phyloP scores from a whole-genome alignment of 2,797 vertebrate species.

The Diglossa cyanea region DNA sequence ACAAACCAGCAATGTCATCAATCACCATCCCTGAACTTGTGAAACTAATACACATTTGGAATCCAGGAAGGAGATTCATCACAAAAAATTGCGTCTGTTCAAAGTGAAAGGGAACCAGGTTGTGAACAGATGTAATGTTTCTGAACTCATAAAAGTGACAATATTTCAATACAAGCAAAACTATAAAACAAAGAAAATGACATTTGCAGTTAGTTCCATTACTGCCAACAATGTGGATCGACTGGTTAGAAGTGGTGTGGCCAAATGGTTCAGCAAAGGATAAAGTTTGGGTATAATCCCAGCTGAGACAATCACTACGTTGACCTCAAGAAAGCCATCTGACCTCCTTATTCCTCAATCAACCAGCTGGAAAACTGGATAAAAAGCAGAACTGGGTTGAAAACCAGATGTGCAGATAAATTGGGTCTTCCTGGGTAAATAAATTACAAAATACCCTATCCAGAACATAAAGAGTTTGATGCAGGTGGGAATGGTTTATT shows the following conservation, averaged over 20 bases:
- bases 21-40: background rate
- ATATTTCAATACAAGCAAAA: constrained; percentile 35
- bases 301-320: background rate
- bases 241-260: background rate
- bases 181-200: constrained; percentile 42
- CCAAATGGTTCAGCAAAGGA: constrained; percentile 23
- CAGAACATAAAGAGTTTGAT: constrained; percentile 29
- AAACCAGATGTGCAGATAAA: constrained; percentile 63
- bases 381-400: constrained; percentile 43
- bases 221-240: background rate
- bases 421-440: constrained; percentile 61
- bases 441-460: constrained; percentile 48
- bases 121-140: constrained; percentile 57
- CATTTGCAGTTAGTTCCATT: constrained; percentile 38
- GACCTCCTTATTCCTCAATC: constrained; percentile 51
- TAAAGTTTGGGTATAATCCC: constrained; percentile 19
- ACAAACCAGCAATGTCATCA: background rate
- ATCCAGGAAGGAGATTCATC: constrained; percentile 37
- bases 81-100: constrained; percentile 24
- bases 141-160: constrained; percentile 31
- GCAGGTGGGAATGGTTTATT: constrained; percentile 64
- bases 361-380: constrained; percentile 56
- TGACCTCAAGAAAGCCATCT: constrained; percentile 56
- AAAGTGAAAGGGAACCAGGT: constrained; percentile 35
- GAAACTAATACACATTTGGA: background rate